These are phyloP conservation scores for Hippoglossus hippoglossus DNA, from an alignment of 2,797 vertebrate species.

Conservation along the genomic window DNA sequence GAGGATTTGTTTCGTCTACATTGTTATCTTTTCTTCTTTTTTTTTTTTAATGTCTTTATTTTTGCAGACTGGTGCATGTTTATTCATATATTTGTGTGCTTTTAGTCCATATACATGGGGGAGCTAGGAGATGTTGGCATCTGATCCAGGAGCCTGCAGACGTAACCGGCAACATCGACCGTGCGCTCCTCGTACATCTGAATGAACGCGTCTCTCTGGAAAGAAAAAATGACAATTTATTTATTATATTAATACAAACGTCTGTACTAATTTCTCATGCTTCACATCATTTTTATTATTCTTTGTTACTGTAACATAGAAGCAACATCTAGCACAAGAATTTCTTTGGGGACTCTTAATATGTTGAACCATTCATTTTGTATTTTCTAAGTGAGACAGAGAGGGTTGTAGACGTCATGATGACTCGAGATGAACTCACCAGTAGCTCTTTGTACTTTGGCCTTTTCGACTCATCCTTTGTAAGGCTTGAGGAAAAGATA, in stretches of 20 bases:
- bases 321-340: no score
- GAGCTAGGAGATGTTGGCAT: constrained; percentile 97
- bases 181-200: constrained; percentile 97
- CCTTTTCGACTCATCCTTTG: constrained; percentile 98
- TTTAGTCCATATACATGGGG: constrained; percentile 96
- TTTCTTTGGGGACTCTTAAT: background rate
- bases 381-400: background rate
- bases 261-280: no score
- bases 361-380: background rate
- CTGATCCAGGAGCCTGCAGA: constrained; percentile 95
- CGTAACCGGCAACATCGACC: constrained; percentile 94
- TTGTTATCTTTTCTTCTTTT: constrained; percentile 40
- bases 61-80: constrained; percentile 42
- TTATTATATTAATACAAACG: background rate
- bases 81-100: constrained; percentile 13
- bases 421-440: constrained; percentile 85
- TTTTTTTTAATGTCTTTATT: constrained; percentile 11
- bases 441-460: constrained; percentile 99
- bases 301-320: no score
- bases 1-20: constrained; percentile 62
- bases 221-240: background rate
- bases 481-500: constrained; percentile 87
- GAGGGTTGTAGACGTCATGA: background rate
- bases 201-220: constrained; percentile 96
- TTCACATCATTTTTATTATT: no score